Evolutionary conservation across 2,797 vertebrate genomes (phyloP), one percentile per base, ranked within the genome.

Genomic region (Helostoma temminkii): DNA sequence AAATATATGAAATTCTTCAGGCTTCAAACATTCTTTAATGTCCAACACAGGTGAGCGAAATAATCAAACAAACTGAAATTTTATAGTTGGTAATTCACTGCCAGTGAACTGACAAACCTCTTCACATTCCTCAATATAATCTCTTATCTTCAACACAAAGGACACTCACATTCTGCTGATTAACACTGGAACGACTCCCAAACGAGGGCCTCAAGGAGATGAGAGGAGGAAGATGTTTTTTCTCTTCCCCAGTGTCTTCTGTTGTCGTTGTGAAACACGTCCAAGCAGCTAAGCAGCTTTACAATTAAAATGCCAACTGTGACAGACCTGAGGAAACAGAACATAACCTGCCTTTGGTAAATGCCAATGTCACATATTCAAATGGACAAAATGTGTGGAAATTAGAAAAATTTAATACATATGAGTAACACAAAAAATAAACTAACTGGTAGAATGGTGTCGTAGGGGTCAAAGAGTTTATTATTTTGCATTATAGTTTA

Each of bases 231-330:
- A n/a, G 4, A 21, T 50, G 37, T 11, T 30, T 48, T 78, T 85
- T 74, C 76, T 80, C 67, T 80, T 82, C 58, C 41, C 52, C 24
- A 10, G 1, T 0, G 54, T 75, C 25, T 76, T 69, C 75, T 79
- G 56, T 61, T 89, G 88, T 80, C 81, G 39, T 21, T 19, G 63
- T 66, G 39, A 65, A 62, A 21, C 52, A 21, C 9, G 22, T 61
- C 57, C 68, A 19, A 43, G 24, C 41, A 9, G 66, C 9, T 37
- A 49, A 21, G 56, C 22, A 0, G 6, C 42, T 57, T 62, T 45
- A 39, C 41, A 6, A 61, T 93, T 84, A 94, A 76, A 93, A 95
- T 0, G 83, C 83, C 84, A 95, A 66, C 75, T 93, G 92, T 3
- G 91, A 91, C 76, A 95, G 84, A 72, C 93, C 94, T 95, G 81